These are phyloP conservation scores for Ammodytes dubius DNA, from an alignment of 2,113 vertebrate genomes.

Conservation along the genomic window DNA sequence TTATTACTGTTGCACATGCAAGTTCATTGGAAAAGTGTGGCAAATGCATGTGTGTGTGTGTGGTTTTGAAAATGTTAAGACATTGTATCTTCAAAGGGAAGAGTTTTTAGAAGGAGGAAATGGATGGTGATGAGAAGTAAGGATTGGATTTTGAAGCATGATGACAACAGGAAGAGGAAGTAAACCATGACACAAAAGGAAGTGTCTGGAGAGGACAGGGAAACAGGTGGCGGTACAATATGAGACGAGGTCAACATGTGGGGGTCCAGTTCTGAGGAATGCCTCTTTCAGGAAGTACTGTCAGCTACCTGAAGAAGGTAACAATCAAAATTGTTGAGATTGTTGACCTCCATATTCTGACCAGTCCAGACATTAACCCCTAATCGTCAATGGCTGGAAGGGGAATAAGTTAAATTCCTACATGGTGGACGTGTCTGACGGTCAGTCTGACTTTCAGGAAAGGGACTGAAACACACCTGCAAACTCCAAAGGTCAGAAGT, in stretches of 20 bases:
- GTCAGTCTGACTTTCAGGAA: not conserved
- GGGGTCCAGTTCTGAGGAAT: conserved; percentile 5
- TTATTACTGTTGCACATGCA: conserved; percentile 3
- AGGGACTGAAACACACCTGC: not conserved
- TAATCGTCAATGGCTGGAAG: not conserved
- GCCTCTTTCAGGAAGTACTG: not conserved
- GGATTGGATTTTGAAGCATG: conserved; percentile 17
- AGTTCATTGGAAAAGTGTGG: conserved; percentile 17
- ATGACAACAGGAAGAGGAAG: conserved; percentile 63
- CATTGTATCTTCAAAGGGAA: conserved; percentile 38
- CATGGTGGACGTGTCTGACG: not conserved
- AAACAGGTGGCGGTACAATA: conserved; percentile 58
- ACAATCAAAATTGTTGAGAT: not conserved
- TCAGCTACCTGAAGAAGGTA: not conserved
- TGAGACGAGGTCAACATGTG: conserved; percentile 24
- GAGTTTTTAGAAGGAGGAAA: conserved; percentile 19
- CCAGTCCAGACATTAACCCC: not conserved
- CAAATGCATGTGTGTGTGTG: not conserved
- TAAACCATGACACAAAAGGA: conserved; percentile 44
- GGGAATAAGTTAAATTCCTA: not conserved
- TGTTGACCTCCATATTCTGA: not conserved
- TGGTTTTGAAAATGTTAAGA: not conserved
- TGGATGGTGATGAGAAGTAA: conserved; percentile 5
- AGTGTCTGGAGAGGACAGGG: conserved; percentile 53
- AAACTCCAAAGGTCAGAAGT: not conserved